phyloP scores from a whole-genome alignment of 2,113 vertebrate genomes.

The Cranoglanis bouderius region DNA sequence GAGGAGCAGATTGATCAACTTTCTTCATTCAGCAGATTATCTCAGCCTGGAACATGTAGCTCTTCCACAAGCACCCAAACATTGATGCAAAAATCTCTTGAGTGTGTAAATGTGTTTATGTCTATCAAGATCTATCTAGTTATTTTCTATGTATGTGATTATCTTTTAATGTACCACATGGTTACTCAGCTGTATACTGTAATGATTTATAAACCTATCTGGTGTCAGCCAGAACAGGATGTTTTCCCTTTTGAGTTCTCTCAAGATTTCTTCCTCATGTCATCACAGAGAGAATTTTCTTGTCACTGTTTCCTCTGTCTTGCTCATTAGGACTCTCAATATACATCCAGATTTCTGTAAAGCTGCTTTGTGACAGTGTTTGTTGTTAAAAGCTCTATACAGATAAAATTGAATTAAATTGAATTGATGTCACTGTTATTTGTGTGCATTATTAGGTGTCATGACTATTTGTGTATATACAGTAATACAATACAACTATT shows the following conservation, averaged over 20 bases:
- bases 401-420: background rate
- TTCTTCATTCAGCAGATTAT: background rate
- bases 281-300: background rate
- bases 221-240: background rate
- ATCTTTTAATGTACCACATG: background rate
- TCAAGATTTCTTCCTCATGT: background rate
- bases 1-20: background rate
- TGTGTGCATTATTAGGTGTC: background rate
- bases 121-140: background rate
- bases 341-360: background rate
- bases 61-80: background rate
- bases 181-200: background rate
- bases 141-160: background rate
- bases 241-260: background rate
- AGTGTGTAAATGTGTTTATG: background rate
- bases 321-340: background rate
- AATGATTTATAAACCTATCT: constrained; percentile 9
- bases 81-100: background rate
- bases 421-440: background rate
- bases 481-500: background rate
- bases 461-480: background rate
- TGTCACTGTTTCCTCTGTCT: background rate
- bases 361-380: background rate
- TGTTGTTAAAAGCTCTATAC: background rate
- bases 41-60: background rate